phyloP scores from a whole-genome alignment of 2,888 invertebrate genomes.

The Ennomos fuscantarius region DNA sequence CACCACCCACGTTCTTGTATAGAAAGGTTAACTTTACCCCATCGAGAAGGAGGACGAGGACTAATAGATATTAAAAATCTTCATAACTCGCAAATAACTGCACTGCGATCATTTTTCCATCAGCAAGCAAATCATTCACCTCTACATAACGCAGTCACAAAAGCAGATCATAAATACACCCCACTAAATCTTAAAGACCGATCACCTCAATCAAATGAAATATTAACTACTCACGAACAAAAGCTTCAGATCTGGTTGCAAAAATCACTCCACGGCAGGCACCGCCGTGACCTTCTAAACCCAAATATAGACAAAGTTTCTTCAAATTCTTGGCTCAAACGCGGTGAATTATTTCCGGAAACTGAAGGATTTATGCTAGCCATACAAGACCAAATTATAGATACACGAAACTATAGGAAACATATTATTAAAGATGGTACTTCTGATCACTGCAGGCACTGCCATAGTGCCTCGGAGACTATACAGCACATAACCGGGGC shows the following conservation, averaged over 20 bases:
- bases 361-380: no score
- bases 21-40: no score
- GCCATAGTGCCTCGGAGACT: neutral
- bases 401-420: no score
- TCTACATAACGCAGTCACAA: neutral
- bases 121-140: neutral
- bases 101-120: neutral
- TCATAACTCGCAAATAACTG: neutral
- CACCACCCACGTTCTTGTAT: no score
- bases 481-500: slow-evolving; percentile 4
- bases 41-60: neutral
- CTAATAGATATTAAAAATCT: neutral
- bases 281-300: neutral
- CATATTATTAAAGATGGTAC: slow-evolving; percentile 1
- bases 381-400: no score
- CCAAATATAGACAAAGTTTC: neutral
- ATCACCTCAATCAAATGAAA: no score
- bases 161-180: no score
- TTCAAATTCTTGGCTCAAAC: neutral
- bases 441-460: neutral
- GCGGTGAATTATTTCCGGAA: no score
- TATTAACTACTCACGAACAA: no score
- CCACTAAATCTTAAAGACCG: no score
- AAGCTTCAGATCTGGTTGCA: neutral
- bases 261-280: neutral